Conservation (phyloP, 1,140 invertebrate species). For the Berghia stephanieae region DNA sequence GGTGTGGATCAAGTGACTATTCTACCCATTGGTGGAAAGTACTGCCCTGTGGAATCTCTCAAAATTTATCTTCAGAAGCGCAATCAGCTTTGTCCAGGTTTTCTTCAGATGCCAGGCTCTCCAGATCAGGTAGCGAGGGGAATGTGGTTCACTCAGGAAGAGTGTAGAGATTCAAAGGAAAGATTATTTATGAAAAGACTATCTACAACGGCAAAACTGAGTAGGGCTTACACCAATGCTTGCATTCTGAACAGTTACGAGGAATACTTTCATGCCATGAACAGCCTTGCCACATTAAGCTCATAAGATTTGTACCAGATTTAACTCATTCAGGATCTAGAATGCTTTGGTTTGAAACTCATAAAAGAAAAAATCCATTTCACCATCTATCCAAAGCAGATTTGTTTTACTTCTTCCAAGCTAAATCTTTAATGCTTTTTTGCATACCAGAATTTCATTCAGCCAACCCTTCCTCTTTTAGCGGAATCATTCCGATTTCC, state of each 20-base stretch:
- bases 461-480: too few species aligned
- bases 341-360: too few species aligned
- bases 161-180: constrained; percentile 29
- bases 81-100: constrained; percentile 1
- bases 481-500: too few species aligned
- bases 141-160: constrained; percentile 28
- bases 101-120: constrained; percentile 23
- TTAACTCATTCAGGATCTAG: too few species aligned
- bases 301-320: too few species aligned
- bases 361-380: too few species aligned
- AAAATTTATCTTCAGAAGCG: constrained; percentile 29
- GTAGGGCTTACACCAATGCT: constrained; percentile 32
- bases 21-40: constrained; percentile 14
- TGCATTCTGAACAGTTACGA: constrained; percentile 28
- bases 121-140: not conserved
- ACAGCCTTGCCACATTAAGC: too few species aligned
- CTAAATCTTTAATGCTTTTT: too few species aligned
- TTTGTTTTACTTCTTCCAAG: too few species aligned
- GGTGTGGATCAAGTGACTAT: constrained; percentile 21
- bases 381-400: too few species aligned
- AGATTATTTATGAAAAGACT: constrained; percentile 34
- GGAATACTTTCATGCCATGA: constrained; percentile 28
- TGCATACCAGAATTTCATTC: too few species aligned
- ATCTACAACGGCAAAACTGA: constrained; percentile 26
- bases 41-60: constrained; percentile 36